Evolutionary conservation across 1,140 invertebrate genomes (phyloP).

Genomic region (Oscheius sp.): DNA sequence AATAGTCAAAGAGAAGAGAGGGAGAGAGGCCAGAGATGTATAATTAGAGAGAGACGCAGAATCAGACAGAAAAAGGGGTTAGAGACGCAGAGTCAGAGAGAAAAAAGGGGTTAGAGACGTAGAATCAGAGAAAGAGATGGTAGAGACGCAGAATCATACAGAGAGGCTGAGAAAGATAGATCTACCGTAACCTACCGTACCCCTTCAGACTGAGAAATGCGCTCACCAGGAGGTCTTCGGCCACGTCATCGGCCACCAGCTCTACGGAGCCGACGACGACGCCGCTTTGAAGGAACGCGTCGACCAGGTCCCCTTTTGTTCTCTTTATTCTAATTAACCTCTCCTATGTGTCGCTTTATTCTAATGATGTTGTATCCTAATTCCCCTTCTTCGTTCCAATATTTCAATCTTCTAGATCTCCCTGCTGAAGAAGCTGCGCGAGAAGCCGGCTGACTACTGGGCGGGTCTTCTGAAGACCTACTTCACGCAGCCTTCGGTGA

Average conservation of each 20-base stretch:
- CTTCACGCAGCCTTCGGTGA: conserved; percentile 67
- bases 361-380: neutral
- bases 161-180: no score
- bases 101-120: no score
- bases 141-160: no score
- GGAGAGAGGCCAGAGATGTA: no score
- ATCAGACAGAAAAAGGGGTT: no score
- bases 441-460: conserved; percentile 73
- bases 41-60: no score
- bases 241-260: conserved; percentile 75
- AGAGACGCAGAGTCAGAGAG: no score
- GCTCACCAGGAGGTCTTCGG: conserved; percentile 72
- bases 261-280: conserved; percentile 74
- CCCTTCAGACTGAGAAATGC: neutral
- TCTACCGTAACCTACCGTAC: no score
- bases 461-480: conserved; percentile 71
- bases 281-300: conserved; percentile 75
- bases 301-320: conserved; percentile 68
- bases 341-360: no score
- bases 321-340: neutral
- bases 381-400: neutral
- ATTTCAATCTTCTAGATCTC: conserved; percentile 39
- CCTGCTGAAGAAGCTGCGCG: conserved; percentile 68
- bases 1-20: no score
- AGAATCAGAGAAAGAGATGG: no score